Evolutionary conservation across 2,888 invertebrate species (phyloP).

Genomic region (Standfussiana lucernea): DNA sequence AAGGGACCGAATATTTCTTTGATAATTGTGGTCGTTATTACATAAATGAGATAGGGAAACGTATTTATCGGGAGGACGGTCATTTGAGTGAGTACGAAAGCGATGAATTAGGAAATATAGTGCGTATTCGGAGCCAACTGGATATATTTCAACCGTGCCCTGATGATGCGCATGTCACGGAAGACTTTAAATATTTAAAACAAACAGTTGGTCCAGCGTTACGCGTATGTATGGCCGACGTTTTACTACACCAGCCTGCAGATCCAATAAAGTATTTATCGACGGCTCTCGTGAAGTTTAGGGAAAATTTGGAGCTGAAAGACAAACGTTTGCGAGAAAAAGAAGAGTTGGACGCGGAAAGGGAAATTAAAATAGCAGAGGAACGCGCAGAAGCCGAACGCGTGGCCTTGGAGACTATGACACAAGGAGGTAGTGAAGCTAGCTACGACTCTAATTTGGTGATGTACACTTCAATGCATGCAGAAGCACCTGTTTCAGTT

Average conservation of each 20-base stretch:
- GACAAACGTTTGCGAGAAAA: conserved; percentile 80
- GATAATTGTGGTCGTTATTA: conserved; percentile 87
- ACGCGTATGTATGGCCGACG: conserved; percentile 83
- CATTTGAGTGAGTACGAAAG: conserved; percentile 86
- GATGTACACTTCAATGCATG: conserved; percentile 76
- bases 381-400: conserved; percentile 81
- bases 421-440: conserved; percentile 84
- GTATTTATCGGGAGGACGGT: conserved; percentile 84
- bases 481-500: conserved; percentile 70
- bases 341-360: conserved; percentile 79
- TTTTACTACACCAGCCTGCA: conserved; percentile 83
- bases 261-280: conserved; percentile 87
- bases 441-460: conserved; percentile 85
- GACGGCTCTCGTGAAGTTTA: conserved; percentile 79
- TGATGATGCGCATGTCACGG: conserved; percentile 82
- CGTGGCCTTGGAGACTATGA: conserved; percentile 79
- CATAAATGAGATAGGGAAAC: conserved; percentile 82
- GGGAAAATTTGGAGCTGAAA: conserved; percentile 82
- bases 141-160: conserved; percentile 84
- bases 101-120: conserved; percentile 88
- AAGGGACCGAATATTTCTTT: conserved; percentile 83
- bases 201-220: conserved; percentile 83
- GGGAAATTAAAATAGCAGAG: conserved; percentile 80
- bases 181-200: conserved; percentile 86
- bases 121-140: conserved; percentile 82